Evolutionary conservation across 2,888 invertebrate genomes (phyloP), one percentile per base, ranked within the genome.

Genomic region (Creontiades dilutus): DNA sequence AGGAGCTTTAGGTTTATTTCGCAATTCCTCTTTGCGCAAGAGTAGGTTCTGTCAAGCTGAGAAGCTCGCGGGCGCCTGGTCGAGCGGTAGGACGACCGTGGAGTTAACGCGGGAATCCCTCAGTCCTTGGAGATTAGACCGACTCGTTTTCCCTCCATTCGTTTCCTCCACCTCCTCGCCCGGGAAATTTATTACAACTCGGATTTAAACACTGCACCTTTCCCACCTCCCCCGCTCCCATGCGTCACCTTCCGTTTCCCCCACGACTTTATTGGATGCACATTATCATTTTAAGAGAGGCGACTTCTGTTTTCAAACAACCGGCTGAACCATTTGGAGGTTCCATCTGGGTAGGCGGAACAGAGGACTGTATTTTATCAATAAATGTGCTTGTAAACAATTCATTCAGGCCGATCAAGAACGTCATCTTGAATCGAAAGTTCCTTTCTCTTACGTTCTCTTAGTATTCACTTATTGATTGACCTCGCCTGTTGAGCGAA

Each of bases 121-220:
- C 78, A 78, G 78, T 78, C 78, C 78, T 78, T 78, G 47, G 78
- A 78, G 78, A 78, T 78, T 78, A 78, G 46, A 78, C 78, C 78
- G 47, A 78, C 78, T 78, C 46, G 78, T 78, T 78, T 46, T 78
- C 78, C 78, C 78, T 78, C 78, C 78, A 78, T 78, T 78, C 78
- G 78, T 78, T 78, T 46, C 46, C 46, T 16, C n/a, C 46, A n/a
- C 37, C n/a, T n/a, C 16, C 78, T 1, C 9, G 23, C 46, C 78
- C 37, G 13, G 78, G 47, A 78, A 78, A 78, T 78, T 78, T 78
- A 78, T 78, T 78, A 78, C 78, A 78, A 46, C 78, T 37, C 78
- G 78, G 78, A 78, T 78, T 78, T 78, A 78, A 78, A 78, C 46
- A 19, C 78, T 78, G 78, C 47, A 78, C 46, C 46, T 78, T 68